A percentile compares a stretch with the other conserved stretches of the same genome.
Conservation (phyloP, 2,888 invertebrate species). For the Encarsia formosa region DNA sequence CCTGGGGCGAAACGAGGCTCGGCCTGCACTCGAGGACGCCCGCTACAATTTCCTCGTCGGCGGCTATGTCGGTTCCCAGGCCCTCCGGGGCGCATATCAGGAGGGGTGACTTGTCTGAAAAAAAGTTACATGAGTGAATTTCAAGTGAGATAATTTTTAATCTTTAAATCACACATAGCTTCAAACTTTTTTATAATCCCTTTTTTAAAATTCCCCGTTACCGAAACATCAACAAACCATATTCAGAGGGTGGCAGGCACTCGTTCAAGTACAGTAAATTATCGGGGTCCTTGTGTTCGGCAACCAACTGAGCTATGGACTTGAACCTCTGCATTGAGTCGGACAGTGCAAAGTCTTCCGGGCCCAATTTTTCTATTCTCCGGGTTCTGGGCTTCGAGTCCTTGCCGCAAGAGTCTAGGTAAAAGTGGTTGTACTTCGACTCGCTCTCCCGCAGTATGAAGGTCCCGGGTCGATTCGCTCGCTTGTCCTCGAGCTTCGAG, state of each 20-base stretch:
- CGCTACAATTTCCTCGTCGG: constrained; percentile 54
- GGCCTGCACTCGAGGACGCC: constrained; percentile 54
- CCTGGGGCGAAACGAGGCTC: constrained; percentile 65
- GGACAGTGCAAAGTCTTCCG: constrained; percentile 57
- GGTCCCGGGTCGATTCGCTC: constrained; percentile 70
- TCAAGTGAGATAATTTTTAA: neutral
- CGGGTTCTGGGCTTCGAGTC: constrained; percentile 49
- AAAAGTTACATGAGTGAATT: neutral
- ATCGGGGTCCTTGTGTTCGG: constrained; percentile 60
- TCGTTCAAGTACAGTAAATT: constrained; percentile 63
- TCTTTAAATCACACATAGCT: no score
- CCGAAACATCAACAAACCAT: constrained; percentile 65
- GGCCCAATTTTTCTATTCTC: constrained; percentile 52
- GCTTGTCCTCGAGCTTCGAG: constrained; percentile 76
- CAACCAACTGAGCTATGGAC: constrained; percentile 61
- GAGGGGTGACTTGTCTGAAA: constrained; percentile 66
- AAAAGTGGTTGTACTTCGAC: constrained; percentile 72
- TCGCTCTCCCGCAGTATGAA: constrained; percentile 81
- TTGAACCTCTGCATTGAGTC: constrained; percentile 55
- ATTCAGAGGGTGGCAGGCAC: constrained; percentile 82
- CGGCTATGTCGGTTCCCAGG: constrained; percentile 57
- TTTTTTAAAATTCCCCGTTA: no score
- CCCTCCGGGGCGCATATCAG: constrained; percentile 62
- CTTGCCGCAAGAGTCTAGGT: constrained; percentile 76
- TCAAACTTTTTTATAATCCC: no score